phyloP scores from a whole-genome alignment of 2,113 vertebrate species.

The Hippocampus zosterae region DNA sequence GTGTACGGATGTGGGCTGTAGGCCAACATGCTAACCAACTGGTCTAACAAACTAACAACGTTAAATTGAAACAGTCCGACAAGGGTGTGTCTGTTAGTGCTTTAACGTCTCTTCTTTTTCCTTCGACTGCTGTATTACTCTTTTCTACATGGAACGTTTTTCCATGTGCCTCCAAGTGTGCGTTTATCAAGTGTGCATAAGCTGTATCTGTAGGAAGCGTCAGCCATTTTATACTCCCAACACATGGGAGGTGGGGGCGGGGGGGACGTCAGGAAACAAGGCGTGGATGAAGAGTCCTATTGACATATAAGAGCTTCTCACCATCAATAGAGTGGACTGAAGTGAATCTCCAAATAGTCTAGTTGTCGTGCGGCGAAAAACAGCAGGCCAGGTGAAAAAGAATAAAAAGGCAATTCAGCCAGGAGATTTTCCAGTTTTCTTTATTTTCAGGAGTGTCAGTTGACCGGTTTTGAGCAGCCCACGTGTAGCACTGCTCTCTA shows the following conservation, averaged over 20 bases:
- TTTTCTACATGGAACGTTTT: conserved; percentile 22
- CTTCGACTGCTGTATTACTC: conserved; percentile 20
- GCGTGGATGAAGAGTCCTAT: conserved; percentile 46
- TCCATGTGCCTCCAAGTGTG: conserved; percentile 7
- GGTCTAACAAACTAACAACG: conserved; percentile 12
- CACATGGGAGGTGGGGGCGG: background rate
- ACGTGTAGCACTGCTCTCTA: too few relatives aligned
- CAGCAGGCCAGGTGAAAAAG: too few relatives aligned
- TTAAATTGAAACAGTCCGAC: conserved; percentile 7
- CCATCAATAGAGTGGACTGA: conserved; percentile 14
- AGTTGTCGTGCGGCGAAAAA: too few relatives aligned
- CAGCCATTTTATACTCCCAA: conserved; percentile 65
- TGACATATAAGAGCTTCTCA: conserved; percentile 46
- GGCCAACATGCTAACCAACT: background rate
- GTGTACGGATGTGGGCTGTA: background rate
- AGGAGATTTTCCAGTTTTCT: too few relatives aligned
- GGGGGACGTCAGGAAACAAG: conserved; percentile 62
- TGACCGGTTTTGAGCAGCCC: too few relatives aligned
- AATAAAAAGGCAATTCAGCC: too few relatives aligned
- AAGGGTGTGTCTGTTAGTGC: conserved; percentile 32
- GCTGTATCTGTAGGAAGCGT: conserved; percentile 67
- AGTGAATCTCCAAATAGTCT: conserved; percentile 22
- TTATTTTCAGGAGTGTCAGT: too few relatives aligned
- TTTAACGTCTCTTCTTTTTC: background rate
- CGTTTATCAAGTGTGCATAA: conserved; percentile 21